Evolutionary conservation across 1,140 invertebrate genomes (phyloP), one percentile per base, ranked within the genome.

Genomic region (Atta texana): DNA sequence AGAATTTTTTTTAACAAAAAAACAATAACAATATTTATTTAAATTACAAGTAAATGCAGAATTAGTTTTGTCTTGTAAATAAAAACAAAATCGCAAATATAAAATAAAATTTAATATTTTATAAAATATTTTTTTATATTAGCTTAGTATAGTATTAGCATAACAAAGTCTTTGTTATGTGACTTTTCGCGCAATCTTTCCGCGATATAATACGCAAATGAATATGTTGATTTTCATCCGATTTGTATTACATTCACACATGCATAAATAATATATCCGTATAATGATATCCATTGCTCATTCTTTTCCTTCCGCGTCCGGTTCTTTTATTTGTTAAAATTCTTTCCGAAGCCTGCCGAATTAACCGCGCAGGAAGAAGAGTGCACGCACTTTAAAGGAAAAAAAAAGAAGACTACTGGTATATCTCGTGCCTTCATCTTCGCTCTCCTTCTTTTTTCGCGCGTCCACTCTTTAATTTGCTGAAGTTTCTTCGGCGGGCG

Each of bases 401-500:
- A 18, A 21, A 31, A 74, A 49, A 84, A 39, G 55, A 74, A 61
- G 72, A 84, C 55, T 28, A 61, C 39, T 68, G 80, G 80, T 63
- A 39, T 84, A 82, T 82, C 80, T 82, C 80, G 24, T 61, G 24
- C 80, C 55, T 31, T 61, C 24, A 82, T 82, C 78, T 82, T 72
- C 55, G 51, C n/a, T 59, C 53, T 82, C 39, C 21, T 59, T 74
- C 53, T 84, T 84, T 84, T 75, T 75, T 75, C 69, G 24, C 80
- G 69, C 69, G 55, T 84, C 69, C 24, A 61, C 69, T 84, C 69
- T 84, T 84, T 84, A 74, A 84, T 84, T 84, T 84, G 69, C 39
- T 61, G 24, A 84, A 75, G 55, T 84, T 84, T 84, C 39, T 49
- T 21, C 39, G 24, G 24, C 68, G 80, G 68, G 24, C 18, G 28